Percentiles rank a stretch among this genome's conserved stretches.
Evolutionary conservation across 2,113 vertebrate genomes (phyloP).

Genomic region (Donacobius atricapilla): DNA sequence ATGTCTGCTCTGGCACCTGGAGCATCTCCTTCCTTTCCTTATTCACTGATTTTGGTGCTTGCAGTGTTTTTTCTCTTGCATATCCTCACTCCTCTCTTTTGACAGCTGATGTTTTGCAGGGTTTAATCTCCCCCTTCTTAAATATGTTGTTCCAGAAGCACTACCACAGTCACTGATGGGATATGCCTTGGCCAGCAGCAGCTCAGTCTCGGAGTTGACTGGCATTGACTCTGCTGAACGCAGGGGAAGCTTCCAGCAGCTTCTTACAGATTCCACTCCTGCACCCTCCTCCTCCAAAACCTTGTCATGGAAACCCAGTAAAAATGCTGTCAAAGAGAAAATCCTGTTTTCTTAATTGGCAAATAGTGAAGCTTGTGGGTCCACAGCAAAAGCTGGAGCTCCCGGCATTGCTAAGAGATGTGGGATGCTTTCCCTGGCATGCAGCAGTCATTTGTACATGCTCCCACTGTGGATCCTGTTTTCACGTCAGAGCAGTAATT

Average conservation of each 20-base stretch:
- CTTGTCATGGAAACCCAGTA: not conserved
- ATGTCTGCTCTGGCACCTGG: not conserved
- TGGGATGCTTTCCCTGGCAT: not conserved
- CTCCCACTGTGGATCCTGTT: not conserved
- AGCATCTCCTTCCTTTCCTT: not conserved
- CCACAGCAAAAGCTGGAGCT: not conserved
- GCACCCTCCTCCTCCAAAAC: fast-evolving
- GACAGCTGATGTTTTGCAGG: not conserved
- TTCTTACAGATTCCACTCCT: not conserved
- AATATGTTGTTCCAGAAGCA: not conserved
- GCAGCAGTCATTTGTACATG: fast-evolving
- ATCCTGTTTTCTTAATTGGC: not conserved
- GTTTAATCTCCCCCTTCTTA: not conserved
- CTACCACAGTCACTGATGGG: fast-evolving
- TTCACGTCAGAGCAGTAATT: not conserved
- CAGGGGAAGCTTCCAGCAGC: not conserved
- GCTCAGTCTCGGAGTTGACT: fast-evolving
- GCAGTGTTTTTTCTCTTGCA: not conserved
- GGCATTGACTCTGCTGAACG: not conserved
- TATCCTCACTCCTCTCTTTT: not conserved
- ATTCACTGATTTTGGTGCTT: not conserved
- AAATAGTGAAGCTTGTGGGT: not conserved
- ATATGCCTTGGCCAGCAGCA: not conserved
- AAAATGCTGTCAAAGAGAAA: not conserved
- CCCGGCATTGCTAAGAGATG: not conserved